Evolutionary conservation across 2,888 invertebrate genomes (phyloP).

Genomic region (Ceraclea dissimilis): DNA sequence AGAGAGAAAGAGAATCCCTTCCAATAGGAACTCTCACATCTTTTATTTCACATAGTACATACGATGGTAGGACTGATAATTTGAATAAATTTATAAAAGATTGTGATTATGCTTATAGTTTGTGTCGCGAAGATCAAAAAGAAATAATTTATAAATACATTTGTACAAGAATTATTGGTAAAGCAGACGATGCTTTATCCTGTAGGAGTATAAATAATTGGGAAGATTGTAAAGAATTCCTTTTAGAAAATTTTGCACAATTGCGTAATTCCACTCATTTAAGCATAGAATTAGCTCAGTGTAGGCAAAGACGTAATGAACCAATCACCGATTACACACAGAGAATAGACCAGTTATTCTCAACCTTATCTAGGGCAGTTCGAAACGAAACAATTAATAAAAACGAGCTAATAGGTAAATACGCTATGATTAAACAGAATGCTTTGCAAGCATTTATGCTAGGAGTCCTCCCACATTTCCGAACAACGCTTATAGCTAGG

Average conservation of each 20-base stretch:
- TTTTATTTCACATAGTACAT: background rate
- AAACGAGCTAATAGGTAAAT: background rate
- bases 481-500: background rate
- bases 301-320: background rate
- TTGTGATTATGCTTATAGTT: background rate
- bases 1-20: background rate
- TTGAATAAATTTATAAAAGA: background rate
- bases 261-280: background rate
- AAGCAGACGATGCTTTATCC: slow-evolving; percentile 1
- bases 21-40: background rate
- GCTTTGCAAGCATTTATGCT: slow-evolving; percentile 2
- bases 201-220: background rate
- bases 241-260: background rate
- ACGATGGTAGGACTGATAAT: background rate
- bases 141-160: background rate
- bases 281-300: background rate
- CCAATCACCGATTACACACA: background rate
- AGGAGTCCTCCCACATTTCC: background rate
- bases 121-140: background rate
- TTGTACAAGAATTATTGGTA: background rate
- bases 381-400: background rate
- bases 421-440: background rate
- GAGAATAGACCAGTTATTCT: background rate
- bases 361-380: background rate
- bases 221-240: background rate